Base-by-base conservation (phyloP, 2,797 vertebrate species). In the Acrocephalus scirpaceus region DNA sequence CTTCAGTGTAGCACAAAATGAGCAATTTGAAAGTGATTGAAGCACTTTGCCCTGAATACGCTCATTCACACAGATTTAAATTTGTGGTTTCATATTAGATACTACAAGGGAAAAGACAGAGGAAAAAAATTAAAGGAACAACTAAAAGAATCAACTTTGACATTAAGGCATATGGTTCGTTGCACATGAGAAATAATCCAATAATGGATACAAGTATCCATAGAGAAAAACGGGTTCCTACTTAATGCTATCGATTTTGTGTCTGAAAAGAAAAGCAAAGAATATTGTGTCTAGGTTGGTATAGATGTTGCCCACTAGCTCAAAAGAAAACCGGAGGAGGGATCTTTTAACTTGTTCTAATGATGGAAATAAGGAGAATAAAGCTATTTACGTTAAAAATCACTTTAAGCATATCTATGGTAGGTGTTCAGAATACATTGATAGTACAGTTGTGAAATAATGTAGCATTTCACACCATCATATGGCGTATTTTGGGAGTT, bases 21-120 rank as follows among this genome's bases (percentile, higher is more conserved):
- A 95, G 82, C 95, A 93, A 73, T 97, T 94, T 90, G 75, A 88
- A 95, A 93, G 44, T 88, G 95, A 90, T 93, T 90, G 91, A 94
- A 95, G 72, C 70, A 71, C 54, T 96, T 90, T 89, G 76, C 58
- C 62, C 85, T 90, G 79, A 93, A 93, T 86, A 57, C 71, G 66
- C 58, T 95, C 60, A 61, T 88, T 91, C 79, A 91, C 79, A 75
- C 53, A 80, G 69, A 91, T 95, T 93, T 95, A 90, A 93, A 93
- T 93, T 91, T 93, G 82, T 96, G 45, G 81, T 78, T 96, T 93
- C 70, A 10, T 92, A 78, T 92, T 86, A 56, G 65, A 64, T 90
- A 70, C 58, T 86, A 44, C 79, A 92, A 93, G 82, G 84, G 66
- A 88, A 92, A 66, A 94, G 70, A 90, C 20, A 94, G 58, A 89